Base-by-base conservation (phyloP, 2,888 invertebrate species). In the Xanthia icteritia region DNA sequence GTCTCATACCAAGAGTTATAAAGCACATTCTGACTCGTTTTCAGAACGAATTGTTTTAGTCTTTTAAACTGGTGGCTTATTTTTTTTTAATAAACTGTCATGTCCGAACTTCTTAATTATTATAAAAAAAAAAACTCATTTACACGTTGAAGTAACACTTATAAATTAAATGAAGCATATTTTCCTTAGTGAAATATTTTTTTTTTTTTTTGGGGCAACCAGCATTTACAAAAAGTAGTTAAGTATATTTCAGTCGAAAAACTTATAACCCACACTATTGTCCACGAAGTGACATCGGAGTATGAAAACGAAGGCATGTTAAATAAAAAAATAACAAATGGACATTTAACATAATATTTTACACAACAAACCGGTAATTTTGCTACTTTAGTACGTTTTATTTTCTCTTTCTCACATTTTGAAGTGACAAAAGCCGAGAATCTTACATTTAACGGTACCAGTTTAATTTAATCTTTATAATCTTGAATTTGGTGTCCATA, bases 401-500 rank as follows among this genome's bases (percentile, higher is more conserved):
- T 78, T 72, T 70, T 73, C 66, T 76, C 72, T 74, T 79, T 85
- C 83, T 69, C 83, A 86, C 79, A 82, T 82, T 79, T 76, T 77
- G 51, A 76, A 79, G 70, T 83, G 80, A 76, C 77, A 84, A 84
- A 71, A 80, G 66, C 48, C 45, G 75, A 73, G 81, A 77, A 79
- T 81, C 84, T 72, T 79, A 79, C 73, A 63, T 69, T 42, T 20
- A 76, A 83, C 81, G 67, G 79, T 77, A 80, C 82, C 82, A 76
- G 78, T 89, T 84, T 67, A 70, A 77, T 89, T 82, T 89, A 84
- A 91, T 90, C 89, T 90, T 85, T 84, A 81, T 86, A 87, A 91
- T 91, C 89, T 90, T 81, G 88, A 88, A 89, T 85, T 85, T 89
- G 86, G 82, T 84, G 67, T 77, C 89, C 89, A 88, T 92, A 93